phyloP scores from a whole-genome alignment of 2,113 vertebrate genomes.

The Puffinus mauretanicus region DNA sequence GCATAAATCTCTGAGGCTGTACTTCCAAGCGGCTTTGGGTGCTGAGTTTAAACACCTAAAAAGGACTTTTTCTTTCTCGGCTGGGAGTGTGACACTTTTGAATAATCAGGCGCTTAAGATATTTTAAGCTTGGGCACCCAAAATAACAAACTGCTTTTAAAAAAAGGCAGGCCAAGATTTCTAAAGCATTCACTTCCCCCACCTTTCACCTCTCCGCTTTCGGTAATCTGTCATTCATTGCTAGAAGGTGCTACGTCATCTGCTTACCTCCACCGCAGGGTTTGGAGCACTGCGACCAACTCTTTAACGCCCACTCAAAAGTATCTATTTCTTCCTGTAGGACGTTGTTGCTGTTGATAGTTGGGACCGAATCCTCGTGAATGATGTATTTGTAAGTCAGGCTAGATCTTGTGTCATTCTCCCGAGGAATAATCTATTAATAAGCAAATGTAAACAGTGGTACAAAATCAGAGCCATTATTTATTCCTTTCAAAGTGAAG shows the following conservation, averaged over 20 bases:
- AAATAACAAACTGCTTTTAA: not conserved
- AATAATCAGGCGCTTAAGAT: not conserved
- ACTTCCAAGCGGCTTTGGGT: not conserved
- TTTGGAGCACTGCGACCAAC: slow-evolving; percentile 93
- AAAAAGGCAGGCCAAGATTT: not conserved
- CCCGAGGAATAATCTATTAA: slow-evolving; percentile 89
- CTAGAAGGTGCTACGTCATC: not conserved
- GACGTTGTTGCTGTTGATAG: slow-evolving; percentile 93
- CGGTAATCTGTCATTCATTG: no score
- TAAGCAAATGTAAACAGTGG: not conserved
- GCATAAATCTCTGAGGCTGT: no score
- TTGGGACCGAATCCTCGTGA: slow-evolving; percentile 91
- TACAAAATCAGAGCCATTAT: not conserved
- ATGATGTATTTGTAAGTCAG: slow-evolving; percentile 95
- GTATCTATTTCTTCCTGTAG: slow-evolving; percentile 88
- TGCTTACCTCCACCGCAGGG: slow-evolving; percentile 90
- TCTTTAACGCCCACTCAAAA: slow-evolving; percentile 97
- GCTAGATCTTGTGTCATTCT: slow-evolving; percentile 90
- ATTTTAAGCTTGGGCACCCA: not conserved
- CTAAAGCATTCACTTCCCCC: not conserved
- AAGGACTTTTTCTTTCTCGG: not conserved
- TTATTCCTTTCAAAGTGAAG: not conserved
- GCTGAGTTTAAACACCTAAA: not conserved
- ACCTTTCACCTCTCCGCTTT: not conserved
- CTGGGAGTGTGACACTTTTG: not conserved